phyloP scores from a whole-genome alignment of 2,797 vertebrate species.

The Megaceryle alcyon region DNA sequence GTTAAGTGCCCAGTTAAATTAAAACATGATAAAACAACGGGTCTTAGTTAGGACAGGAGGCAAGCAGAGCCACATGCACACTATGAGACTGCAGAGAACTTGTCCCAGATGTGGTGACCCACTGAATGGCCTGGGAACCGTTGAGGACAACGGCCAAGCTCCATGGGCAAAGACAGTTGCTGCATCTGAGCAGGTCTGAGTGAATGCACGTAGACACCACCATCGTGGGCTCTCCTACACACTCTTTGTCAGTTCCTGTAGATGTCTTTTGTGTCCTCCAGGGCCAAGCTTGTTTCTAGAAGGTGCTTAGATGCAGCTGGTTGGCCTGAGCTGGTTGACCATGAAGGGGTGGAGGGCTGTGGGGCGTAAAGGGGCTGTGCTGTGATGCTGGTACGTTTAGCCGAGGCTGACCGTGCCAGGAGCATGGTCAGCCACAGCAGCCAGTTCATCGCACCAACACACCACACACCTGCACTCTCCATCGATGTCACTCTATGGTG shows the following conservation, averaged over 20 bases:
- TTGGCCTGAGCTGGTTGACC: no score
- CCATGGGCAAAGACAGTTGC: not conserved
- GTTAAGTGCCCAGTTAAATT: not conserved
- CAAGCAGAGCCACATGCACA: rapidly evolving
- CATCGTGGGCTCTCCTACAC: rapidly evolving
- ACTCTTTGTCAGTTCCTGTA: rapidly evolving
- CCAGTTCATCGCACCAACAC: not conserved
- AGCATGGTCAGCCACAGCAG: not conserved
- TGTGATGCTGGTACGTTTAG: not conserved
- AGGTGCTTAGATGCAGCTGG: not conserved
- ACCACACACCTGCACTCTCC: rapidly evolving
- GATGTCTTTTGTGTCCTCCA: not conserved
- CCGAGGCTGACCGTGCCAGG: not conserved
- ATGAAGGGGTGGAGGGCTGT: rapidly evolving
- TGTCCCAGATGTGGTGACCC: not conserved
- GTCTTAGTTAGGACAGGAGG: not conserved
- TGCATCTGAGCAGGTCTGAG: not conserved
- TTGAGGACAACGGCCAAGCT: not conserved
- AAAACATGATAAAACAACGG: not conserved
- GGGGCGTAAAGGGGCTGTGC: not conserved
- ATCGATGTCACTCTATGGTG: not conserved
- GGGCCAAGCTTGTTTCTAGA: not conserved
- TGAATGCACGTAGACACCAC: not conserved
- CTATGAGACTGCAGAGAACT: not conserved
- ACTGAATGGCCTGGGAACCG: not conserved